Evolutionary conservation across 2,797 vertebrate species (phyloP).

Genomic region (Myoxocephalus aenaeus): DNA sequence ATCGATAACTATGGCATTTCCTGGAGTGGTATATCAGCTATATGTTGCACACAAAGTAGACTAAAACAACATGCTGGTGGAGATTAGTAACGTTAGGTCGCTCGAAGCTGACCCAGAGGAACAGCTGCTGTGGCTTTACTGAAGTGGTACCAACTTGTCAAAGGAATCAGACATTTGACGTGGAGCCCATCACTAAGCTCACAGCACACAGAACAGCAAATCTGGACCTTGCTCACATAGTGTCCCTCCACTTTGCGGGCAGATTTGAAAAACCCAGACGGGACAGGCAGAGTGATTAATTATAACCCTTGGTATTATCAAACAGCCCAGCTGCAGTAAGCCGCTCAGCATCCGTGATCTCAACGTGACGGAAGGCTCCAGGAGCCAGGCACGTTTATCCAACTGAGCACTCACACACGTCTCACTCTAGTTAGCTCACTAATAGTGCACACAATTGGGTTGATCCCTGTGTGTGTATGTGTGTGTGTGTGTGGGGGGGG

Average conservation of each 20-base stretch:
- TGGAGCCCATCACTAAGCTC: not conserved
- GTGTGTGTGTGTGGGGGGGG: not conserved
- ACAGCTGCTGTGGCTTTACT: not conserved
- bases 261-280: not conserved
- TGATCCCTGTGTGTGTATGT: constrained; percentile 6
- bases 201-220: not conserved
- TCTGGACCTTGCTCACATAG: not conserved
- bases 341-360: constrained; percentile 24
- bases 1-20: too few species aligned
- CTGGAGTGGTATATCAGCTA: not conserved
- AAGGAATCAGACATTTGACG: not conserved
- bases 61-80: not conserved
- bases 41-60: not conserved
- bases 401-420: not conserved
- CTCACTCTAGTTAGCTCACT: not conserved
- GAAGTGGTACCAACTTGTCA: not conserved
- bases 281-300: not conserved
- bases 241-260: not conserved
- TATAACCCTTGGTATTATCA: not conserved
- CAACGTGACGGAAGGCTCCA: constrained; percentile 22
- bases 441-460: not conserved
- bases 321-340: constrained; percentile 24
- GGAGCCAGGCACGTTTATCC: not conserved
- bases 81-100: not conserved
- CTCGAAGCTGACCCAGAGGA: not conserved